Evolutionary conservation across 2,888 invertebrate genomes (phyloP).

Genomic region (Malthinus flaveolus): DNA sequence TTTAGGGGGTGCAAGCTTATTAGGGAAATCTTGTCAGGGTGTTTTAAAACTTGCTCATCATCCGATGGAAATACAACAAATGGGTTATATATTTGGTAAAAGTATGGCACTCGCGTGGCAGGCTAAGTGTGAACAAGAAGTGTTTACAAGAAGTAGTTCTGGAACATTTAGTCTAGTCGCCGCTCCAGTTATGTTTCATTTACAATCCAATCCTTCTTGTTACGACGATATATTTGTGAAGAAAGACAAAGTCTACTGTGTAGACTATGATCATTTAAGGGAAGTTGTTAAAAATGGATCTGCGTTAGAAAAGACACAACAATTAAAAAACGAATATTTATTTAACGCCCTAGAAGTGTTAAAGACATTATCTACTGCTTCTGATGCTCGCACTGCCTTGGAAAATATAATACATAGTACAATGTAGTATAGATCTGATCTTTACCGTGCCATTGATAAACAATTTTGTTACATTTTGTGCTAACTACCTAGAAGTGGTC

Average conservation of each 20-base stretch:
- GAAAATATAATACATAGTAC: slow-evolving; percentile 70
- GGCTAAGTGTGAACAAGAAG: slow-evolving; percentile 71
- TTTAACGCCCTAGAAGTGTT: slow-evolving; percentile 74
- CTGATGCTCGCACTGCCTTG: slow-evolving; percentile 82
- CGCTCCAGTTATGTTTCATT: slow-evolving; percentile 82
- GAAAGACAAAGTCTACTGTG: slow-evolving; percentile 65
- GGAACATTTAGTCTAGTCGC: slow-evolving; percentile 72
- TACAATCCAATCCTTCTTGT: slow-evolving; percentile 71
- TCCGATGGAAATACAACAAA: slow-evolving; percentile 71
- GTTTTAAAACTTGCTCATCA: slow-evolving; percentile 85
- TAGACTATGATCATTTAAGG: slow-evolving; percentile 63
- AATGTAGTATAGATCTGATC: background rate
- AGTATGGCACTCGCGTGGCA: slow-evolving; percentile 91
- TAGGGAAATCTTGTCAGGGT: slow-evolving; percentile 87
- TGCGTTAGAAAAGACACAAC: slow-evolving; percentile 73
- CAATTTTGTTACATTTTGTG: too few species aligned
- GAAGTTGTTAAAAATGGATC: slow-evolving; percentile 59
- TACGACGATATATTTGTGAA: slow-evolving; percentile 72
- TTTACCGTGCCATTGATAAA: too few species aligned
- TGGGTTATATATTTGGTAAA: slow-evolving; percentile 87
- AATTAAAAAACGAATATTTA: slow-evolving; percentile 75
- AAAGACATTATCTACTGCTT: slow-evolving; percentile 69
- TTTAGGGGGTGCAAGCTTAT: slow-evolving; percentile 73
- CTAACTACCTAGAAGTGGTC: too few species aligned
- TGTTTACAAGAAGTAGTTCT: slow-evolving; percentile 58